Evolutionary conservation across 2,113 vertebrate genomes (phyloP).

Genomic region (Plecturocebus donacophilus): DNA sequence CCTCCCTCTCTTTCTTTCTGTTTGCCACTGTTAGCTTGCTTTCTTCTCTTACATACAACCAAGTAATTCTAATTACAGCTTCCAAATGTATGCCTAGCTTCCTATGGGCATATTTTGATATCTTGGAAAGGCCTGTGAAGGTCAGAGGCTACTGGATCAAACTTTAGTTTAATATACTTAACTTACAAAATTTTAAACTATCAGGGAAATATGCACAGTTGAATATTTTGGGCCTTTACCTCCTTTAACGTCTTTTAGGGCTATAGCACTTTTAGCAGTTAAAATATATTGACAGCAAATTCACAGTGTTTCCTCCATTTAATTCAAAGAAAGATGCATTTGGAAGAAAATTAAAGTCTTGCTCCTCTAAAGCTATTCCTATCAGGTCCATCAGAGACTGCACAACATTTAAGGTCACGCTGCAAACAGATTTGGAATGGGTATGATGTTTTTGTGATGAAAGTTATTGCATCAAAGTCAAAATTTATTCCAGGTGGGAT

Average conservation of each 20-base stretch:
- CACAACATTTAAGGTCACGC: background rate
- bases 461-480: background rate
- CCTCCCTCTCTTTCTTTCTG: background rate
- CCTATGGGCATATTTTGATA: background rate
- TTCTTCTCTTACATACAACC: background rate
- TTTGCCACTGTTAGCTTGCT: background rate
- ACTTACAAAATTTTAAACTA: background rate
- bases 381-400: background rate
- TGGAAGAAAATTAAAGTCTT: conserved; percentile 45
- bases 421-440: conserved; percentile 23
- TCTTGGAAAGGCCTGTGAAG: background rate
- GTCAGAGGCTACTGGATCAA: background rate
- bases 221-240: conserved; percentile 18
- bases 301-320: background rate
- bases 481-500: conserved; percentile 30
- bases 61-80: background rate
- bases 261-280: background rate
- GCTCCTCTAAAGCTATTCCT: conserved; percentile 13
- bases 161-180: background rate
- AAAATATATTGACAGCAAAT: background rate
- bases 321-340: conserved; percentile 32
- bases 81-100: background rate
- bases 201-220: background rate
- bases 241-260: background rate
- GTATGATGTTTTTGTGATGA: conserved; percentile 11